phyloP scores from a whole-genome alignment of 1,140 invertebrate species.

The Aphis craccivora region DNA sequence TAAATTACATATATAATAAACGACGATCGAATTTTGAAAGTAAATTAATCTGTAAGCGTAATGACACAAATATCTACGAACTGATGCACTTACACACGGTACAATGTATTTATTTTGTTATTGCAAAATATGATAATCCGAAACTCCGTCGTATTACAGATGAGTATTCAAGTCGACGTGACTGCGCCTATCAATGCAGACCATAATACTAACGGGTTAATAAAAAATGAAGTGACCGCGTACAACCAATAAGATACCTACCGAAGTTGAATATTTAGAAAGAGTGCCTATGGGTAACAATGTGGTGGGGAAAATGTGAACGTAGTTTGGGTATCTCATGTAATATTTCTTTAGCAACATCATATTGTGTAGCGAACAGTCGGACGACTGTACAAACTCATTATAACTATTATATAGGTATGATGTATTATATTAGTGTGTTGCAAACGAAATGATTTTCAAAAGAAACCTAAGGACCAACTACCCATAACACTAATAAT shows the following conservation, averaged over 20 bases:
- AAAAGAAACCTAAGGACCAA: too few relatives aligned
- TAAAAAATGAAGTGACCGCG: background rate
- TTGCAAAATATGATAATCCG: background rate
- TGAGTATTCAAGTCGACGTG: background rate
- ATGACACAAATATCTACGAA: background rate
- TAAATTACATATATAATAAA: background rate
- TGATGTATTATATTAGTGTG: too few relatives aligned
- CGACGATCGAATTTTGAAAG: background rate
- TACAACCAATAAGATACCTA: background rate
- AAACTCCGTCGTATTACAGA: background rate
- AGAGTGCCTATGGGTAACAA: background rate
- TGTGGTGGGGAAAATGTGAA: too few relatives aligned
- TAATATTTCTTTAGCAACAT: too few relatives aligned
- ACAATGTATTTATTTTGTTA: background rate
- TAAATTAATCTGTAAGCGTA: background rate
- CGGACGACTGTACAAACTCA: too few relatives aligned
- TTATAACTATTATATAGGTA: too few relatives aligned
- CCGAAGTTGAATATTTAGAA: background rate
- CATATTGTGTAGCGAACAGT: too few relatives aligned
- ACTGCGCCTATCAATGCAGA: background rate
- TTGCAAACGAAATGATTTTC: too few relatives aligned
- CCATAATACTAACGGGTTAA: background rate
- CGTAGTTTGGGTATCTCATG: too few relatives aligned
- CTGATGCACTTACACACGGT: background rate
- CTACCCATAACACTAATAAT: too few relatives aligned